Evolutionary conservation across 2,113 vertebrate species (phyloP).

Genomic region (Machaerirhynchus nigripectus): DNA sequence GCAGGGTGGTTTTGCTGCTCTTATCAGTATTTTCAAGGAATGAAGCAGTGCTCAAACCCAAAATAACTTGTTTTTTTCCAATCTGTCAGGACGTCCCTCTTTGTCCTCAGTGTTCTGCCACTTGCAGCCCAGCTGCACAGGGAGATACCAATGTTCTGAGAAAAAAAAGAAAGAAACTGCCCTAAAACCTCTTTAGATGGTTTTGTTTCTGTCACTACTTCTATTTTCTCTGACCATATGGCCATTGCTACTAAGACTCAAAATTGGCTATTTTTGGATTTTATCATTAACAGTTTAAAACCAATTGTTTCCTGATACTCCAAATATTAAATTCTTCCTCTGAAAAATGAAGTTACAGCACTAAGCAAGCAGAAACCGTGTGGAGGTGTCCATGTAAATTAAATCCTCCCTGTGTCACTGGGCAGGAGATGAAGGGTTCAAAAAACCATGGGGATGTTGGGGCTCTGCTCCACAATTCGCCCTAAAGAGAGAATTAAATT

Average conservation of each 20-base stretch:
- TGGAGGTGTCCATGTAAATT: neutral
- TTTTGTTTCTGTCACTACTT: neutral
- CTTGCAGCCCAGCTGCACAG: neutral
- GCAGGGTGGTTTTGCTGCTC: neutral
- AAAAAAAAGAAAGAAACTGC: too few relatives aligned
- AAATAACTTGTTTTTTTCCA: neutral
- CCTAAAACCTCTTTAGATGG: neutral
- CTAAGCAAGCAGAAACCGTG: neutral
- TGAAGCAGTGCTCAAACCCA: neutral
- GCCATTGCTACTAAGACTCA: neutral
- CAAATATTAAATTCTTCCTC: neutral
- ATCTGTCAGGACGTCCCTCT: neutral
- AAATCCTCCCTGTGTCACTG: neutral
- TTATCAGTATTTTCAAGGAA: neutral
- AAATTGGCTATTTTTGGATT: neutral
- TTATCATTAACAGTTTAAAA: neutral
- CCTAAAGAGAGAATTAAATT: neutral
- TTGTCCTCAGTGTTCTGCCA: neutral
- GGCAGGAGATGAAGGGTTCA: neutral
- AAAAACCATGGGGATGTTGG: rapidly evolving
- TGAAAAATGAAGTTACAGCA: neutral
- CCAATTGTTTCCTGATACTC: neutral
- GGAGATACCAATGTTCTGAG: rapidly evolving
- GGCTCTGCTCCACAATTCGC: neutral
- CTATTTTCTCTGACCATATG: neutral